A percentile compares a stretch with the other conserved stretches of the same genome.
phyloP scores from a whole-genome alignment of 1,140 invertebrate species.

The Anastrepha obliqua region DNA sequence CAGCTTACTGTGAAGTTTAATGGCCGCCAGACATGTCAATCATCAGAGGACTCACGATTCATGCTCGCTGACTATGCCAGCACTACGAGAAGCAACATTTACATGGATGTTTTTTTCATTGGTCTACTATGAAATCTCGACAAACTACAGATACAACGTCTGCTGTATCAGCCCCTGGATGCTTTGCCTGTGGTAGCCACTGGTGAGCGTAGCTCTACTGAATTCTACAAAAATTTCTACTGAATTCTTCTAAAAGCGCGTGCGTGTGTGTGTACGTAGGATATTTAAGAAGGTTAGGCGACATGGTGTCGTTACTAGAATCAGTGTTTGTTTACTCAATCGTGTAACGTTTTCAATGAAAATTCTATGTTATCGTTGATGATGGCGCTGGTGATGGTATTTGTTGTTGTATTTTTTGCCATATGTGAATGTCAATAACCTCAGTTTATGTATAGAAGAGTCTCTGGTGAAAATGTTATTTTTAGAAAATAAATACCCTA shows the following conservation, averaged over 20 bases:
- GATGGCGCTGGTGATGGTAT: background rate
- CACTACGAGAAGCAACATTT: background rate
- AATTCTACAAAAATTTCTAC: background rate
- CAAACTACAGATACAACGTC: background rate
- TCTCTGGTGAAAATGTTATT: background rate
- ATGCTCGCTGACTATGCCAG: background rate
- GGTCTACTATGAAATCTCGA: background rate
- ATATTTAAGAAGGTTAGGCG: background rate
- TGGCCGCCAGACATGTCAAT: conserved; percentile 45
- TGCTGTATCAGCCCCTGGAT: background rate
- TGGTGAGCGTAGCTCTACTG: background rate
- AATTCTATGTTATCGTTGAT: conserved; percentile 6
- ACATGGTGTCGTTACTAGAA: background rate
- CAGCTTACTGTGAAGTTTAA: conserved; percentile 15
- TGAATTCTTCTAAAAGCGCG: no score
- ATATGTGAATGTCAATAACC: conserved; percentile 25
- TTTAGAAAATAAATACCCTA: background rate
- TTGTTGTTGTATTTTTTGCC: background rate
- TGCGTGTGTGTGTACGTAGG: background rate
- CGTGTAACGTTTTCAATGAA: conserved; percentile 44
- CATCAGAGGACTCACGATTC: conserved; percentile 14
- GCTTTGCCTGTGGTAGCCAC: conserved; percentile 39
- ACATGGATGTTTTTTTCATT: conserved; percentile 1
- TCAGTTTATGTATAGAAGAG: background rate
- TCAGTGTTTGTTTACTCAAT: conserved; percentile 46